These are phyloP conservation scores for Patiria pectinifera DNA, from an alignment of 53 echinoderm and acorn worm genomes.

Conservation along the genomic window DNA sequence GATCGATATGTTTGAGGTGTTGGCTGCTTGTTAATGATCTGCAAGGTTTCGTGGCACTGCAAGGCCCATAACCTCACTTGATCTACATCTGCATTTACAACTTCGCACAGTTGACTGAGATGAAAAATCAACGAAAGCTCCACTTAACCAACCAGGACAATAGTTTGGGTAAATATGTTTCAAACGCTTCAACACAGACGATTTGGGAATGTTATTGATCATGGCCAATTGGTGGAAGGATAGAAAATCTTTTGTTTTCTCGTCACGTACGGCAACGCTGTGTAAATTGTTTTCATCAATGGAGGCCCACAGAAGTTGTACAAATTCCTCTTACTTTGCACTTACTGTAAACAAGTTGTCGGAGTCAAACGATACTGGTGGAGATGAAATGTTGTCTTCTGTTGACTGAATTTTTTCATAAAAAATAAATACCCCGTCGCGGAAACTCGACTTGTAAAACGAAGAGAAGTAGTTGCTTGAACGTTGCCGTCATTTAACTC, in stretches of 20 bases:
- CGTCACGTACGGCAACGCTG: conserved; percentile 8
- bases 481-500: conserved; percentile 3
- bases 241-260: conserved; percentile 11
- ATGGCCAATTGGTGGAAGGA: conserved; percentile 28
- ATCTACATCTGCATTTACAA: background rate
- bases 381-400: background rate
- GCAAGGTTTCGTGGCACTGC: background rate
- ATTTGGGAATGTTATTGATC: conserved; percentile 9
- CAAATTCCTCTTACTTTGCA: background rate
- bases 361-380: background rate
- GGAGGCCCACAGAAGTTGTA: background rate
- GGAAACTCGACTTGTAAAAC: background rate
- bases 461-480: background rate
- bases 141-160: conserved; percentile 2
- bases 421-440: conserved; percentile 20
- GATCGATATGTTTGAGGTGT: conserved; percentile 18
- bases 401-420: conserved; percentile 8
- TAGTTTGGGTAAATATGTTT: background rate
- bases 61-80: background rate
- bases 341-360: background rate
- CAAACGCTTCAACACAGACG: conserved; percentile 9
- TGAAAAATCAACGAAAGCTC: conserved; percentile 8
- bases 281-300: conserved; percentile 7
- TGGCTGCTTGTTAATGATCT: conserved; percentile 1
- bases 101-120: background rate